Conservation (phyloP, 2,797 vertebrate species). For the Denticeps clupeoides region DNA sequence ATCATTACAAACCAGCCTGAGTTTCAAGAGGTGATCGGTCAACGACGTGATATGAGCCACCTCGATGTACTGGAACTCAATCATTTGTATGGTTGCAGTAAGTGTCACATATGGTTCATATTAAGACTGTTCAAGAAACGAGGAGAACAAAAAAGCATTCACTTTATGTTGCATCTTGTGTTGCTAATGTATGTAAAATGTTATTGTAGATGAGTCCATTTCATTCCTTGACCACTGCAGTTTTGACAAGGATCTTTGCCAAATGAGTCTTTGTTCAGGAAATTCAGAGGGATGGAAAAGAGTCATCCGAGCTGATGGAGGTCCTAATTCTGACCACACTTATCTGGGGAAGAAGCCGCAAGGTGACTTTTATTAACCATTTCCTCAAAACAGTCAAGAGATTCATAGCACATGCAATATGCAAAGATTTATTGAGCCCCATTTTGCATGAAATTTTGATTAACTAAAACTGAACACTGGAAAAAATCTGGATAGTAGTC, state of each 20-base stretch:
- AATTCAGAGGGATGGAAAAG: slow-evolving; percentile 5
- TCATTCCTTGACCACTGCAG: slow-evolving; percentile 21
- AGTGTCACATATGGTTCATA: slow-evolving; percentile 29
- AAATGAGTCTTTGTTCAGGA: slow-evolving; percentile 11
- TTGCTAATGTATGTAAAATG: neutral
- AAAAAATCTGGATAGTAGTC: neutral
- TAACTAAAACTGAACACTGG: no score
- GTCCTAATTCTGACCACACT: slow-evolving; percentile 16
- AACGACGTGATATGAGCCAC: slow-evolving; percentile 55
- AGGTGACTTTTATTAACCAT: slow-evolving; percentile 9
- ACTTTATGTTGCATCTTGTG: neutral
- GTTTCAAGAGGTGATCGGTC: slow-evolving; percentile 70
- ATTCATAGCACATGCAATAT: no score
- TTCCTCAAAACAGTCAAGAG: no score
- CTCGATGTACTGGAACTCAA: slow-evolving; percentile 51
- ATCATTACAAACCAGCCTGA: slow-evolving; percentile 61
- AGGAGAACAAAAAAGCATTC: neutral
- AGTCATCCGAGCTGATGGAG: neutral
- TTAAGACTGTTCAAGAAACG: neutral
- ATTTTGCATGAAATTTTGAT: no score
- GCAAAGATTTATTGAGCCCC: no score
- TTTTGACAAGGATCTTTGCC: slow-evolving; percentile 16
- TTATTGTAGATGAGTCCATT: slow-evolving; percentile 5
- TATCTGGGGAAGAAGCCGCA: slow-evolving; percentile 10
- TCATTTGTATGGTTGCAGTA: slow-evolving; percentile 73